Conservation (phyloP, 2,888 invertebrate genomes). For the Hydrotaea cyrtoneurina region DNA sequence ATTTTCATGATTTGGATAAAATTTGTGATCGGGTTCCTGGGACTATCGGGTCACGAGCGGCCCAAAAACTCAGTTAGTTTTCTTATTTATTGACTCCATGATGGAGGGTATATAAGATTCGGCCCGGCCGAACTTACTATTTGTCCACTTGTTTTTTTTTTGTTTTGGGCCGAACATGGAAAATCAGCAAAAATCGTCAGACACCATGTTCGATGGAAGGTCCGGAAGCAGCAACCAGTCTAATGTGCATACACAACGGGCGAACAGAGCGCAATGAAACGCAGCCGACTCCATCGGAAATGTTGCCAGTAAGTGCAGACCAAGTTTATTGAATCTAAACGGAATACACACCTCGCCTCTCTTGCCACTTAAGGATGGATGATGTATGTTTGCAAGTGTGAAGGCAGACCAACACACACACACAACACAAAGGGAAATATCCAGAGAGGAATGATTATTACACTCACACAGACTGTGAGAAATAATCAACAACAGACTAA, state of each 20-base stretch:
- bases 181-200: no score
- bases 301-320: constrained; percentile 31
- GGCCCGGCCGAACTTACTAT: no score
- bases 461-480: constrained; percentile 50
- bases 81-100: no score
- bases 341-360: neutral
- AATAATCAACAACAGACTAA: constrained; percentile 49
- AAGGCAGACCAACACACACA: neutral
- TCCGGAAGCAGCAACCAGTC: no score
- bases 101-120: no score
- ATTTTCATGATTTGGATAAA: no score
- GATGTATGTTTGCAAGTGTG: neutral
- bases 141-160: no score
- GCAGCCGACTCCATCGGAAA: constrained; percentile 51
- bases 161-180: no score
- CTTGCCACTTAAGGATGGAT: neutral
- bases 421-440: constrained; percentile 16
- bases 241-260: neutral
- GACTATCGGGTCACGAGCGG: no score
- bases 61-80: no score
- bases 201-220: no score
- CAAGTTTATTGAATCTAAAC: constrained; percentile 49
- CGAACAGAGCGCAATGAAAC: constrained; percentile 24
- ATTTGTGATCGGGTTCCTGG: no score
- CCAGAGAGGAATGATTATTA: constrained; percentile 22